Evolutionary conservation across 2,797 vertebrate species (phyloP).

Genomic region (Chaenodraco wilsoni): DNA sequence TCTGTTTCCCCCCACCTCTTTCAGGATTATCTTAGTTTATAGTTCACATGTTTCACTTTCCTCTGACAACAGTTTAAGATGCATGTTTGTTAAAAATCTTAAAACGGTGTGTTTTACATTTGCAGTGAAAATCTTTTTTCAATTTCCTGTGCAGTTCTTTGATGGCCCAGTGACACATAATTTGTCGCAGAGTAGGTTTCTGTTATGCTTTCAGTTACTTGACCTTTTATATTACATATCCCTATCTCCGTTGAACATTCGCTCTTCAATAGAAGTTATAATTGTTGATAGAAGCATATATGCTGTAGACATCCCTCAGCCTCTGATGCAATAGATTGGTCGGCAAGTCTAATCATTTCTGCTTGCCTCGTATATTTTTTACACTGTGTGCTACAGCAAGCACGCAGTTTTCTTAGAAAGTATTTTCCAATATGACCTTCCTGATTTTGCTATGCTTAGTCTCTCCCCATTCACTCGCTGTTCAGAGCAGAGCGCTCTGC

Average conservation of each 20-base stretch:
- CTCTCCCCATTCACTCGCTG: slow-evolving; percentile 15
- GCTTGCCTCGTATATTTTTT: neutral
- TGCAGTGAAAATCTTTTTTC: neutral
- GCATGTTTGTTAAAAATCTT: neutral
- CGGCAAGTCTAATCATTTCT: neutral
- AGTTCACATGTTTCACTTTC: neutral
- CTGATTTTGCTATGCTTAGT: neutral
- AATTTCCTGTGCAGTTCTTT: neutral
- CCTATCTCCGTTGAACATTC: neutral
- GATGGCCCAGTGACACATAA: neutral
- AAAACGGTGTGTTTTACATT: neutral
- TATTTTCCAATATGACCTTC: slow-evolving; percentile 9
- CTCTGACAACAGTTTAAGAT: neutral
- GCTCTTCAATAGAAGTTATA: neutral
- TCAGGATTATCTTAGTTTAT: neutral
- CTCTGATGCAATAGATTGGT: slow-evolving; percentile 3
- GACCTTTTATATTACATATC: neutral
- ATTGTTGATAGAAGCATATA: no score
- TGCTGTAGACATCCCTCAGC: neutral
- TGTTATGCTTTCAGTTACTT: slow-evolving; percentile 12
- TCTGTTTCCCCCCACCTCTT: neutral
- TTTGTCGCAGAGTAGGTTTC: neutral
- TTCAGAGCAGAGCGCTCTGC: neutral
- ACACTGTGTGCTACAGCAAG: neutral
- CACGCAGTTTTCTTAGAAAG: slow-evolving; percentile 4